phyloP scores from a whole-genome alignment of 2,797 vertebrate species.

The Rousettus madagascariensis region DNA sequence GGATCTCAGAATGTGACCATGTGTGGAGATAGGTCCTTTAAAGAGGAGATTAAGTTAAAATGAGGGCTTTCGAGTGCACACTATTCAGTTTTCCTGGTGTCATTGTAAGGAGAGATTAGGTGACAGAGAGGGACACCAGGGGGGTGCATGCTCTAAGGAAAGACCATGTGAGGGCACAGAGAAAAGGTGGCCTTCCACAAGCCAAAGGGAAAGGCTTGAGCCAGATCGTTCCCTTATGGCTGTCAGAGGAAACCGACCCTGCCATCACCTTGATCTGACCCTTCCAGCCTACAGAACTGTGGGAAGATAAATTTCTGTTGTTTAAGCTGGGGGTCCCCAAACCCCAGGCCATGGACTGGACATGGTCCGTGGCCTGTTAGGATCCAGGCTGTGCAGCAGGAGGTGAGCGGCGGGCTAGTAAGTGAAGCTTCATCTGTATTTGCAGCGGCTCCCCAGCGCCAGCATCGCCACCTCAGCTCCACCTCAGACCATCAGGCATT shows the following conservation, averaged over 20 bases:
- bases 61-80: background rate
- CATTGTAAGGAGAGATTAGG: background rate
- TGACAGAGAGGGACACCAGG: background rate
- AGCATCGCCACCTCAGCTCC: no score
- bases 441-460: no score
- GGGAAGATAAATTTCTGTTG: background rate
- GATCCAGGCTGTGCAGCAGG: no score
- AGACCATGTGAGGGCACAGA: accelerated
- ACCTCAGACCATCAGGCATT: no score
- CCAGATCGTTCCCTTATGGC: background rate
- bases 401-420: no score
- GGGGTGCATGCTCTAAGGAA: background rate
- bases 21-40: background rate
- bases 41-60: background rate
- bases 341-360: no score
- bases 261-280: background rate
- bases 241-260: background rate
- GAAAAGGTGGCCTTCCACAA: background rate
- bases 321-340: background rate
- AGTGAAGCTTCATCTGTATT: no score
- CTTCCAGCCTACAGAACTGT: background rate
- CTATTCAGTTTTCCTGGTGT: background rate
- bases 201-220: background rate
- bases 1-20: background rate
- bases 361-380: no score